Evolutionary conservation across 2,888 invertebrate species (phyloP), one percentile per base, ranked within the genome.

Genomic region (Tetrapedia diversipes): DNA sequence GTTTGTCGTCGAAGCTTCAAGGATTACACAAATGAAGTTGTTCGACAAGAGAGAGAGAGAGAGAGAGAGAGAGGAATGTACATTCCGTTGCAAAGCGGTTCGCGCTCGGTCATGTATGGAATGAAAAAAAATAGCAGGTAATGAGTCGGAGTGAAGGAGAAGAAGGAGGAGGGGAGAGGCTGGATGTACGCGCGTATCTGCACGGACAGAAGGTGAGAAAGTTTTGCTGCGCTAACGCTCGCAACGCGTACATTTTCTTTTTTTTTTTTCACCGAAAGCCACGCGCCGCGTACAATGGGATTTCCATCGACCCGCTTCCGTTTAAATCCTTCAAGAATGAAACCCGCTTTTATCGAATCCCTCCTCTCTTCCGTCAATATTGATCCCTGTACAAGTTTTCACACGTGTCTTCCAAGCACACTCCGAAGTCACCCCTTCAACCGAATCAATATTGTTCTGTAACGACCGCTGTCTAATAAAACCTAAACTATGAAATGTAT

Each of bases 21-120:
- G 83, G 87, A 88, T 89, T 88, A 88, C 84, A 86, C 83, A 89
- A 89, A 89, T 88, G 89, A 89, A 90, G 84, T 87, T 89, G 86
- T 80, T 87, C 83, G n/a, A n/a, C n/a, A n/a, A n/a, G n/a, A n/a
- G n/a, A n/a, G n/a, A n/a, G n/a, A n/a, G n/a, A n/a, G n/a, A n/a
- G n/a, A n/a, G n/a, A n/a, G n/a, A 86, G 59, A 77, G 80, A 80
- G 82, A 88, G 84, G 74, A 86, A 87, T 85, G 79, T 85, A 86
- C 81, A 84, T 84, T 81, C 83, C 73, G 65, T 64, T 77, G 83
- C 86, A 86, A 85, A 87, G 86, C 81, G 73, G 71, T 63, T 69
- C 63, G 51, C 73, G 71, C 64, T 71, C 75, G 63, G 78, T 74
- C 68, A 75, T 68, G 79, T 77, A 74, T 69, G 81, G 86, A 84